Evolutionary conservation across 2,113 vertebrate genomes (phyloP).

Genomic region (Misgurnus mizolepis): DNA sequence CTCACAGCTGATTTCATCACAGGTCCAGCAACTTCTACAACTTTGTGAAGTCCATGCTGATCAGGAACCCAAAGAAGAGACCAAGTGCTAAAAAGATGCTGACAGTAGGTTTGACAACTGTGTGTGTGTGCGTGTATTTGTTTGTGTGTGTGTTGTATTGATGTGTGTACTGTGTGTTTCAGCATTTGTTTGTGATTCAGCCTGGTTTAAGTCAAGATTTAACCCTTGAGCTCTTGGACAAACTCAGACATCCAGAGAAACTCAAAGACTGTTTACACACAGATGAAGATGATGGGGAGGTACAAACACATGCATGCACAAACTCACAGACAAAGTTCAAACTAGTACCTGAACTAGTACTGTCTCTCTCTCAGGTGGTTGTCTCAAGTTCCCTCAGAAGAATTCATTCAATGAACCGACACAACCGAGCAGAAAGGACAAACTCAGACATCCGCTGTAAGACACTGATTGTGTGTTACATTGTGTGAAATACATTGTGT

Average conservation of each 20-base stretch:
- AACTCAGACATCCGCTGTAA: constrained; percentile 78
- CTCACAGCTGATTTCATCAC: constrained; percentile 30
- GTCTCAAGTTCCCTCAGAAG: constrained; percentile 75
- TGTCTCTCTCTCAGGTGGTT: constrained; percentile 56
- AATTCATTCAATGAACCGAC: constrained; percentile 84
- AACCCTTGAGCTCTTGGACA: constrained; percentile 85
- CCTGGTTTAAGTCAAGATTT: constrained; percentile 73
- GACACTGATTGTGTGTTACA: constrained; percentile 49
- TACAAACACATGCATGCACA: constrained; percentile 37
- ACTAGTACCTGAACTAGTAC: too few species aligned
- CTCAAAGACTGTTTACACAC: constrained; percentile 60
- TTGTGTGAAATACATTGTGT: not conserved
- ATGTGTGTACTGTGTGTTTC: not conserved
- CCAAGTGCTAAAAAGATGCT: constrained; percentile 86
- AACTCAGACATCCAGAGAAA: constrained; percentile 80
- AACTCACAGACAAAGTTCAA: not conserved
- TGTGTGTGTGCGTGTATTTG: not conserved
- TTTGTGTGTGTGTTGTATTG: not conserved
- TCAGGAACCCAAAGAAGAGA: constrained; percentile 88
- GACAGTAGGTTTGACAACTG: constrained; percentile 62
- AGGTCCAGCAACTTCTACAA: constrained; percentile 87
- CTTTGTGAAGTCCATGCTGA: constrained; percentile 86
- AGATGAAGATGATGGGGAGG: constrained; percentile 86
- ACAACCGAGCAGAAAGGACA: constrained; percentile 76
- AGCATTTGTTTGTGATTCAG: constrained; percentile 82